Base-by-base conservation (phyloP, 2,888 invertebrate genomes). In the Encarsia formosa region DNA sequence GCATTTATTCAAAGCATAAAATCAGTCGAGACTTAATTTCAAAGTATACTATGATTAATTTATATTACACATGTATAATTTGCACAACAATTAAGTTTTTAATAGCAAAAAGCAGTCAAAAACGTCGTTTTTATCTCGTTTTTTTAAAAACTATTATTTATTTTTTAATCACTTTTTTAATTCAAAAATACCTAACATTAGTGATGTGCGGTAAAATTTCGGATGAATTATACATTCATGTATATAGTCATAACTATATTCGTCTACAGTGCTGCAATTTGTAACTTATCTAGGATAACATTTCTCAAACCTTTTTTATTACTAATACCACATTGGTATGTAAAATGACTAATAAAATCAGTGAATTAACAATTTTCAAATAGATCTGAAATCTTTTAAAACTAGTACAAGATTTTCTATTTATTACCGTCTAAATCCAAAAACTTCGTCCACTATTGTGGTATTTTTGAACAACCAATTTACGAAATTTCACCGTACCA, bases 21-120 rank as follows among this genome's bases (percentile, higher is more conserved):
- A 49, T 55, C 52, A 55, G 55, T 55, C 52, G 24, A 54, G 32
- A 47, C 38, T 51, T 54, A 45, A 48, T 11, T 48, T 38, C 19
- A 49, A 44, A 51, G 31, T 48, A 55, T 41, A 41, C 40, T 29
- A 37, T 45, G 39, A 29, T 43, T 20, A 41, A 37, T 50, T 29
- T 43, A 16, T 43, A 40, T 45, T 19, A 24, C 34, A 24, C 37
- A 26, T 44, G 20, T 46, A 41, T 38, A 45, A 37, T 38, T 44
- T 16, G 48, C 44, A 41, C 35, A 38, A 59, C 53, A 62, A 44
- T 52, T 29, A 56, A 60, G 49, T 55, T 56, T 41, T 53, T 54
- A 54, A 56, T 52, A 57, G 58, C 56, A 53, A 52, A 53, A 52
- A 58, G 52, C 35, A 39, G 43, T 47, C 49, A 37, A 50, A 54